These are phyloP conservation scores for Psix sp. DNA, from an alignment of 1,140 invertebrate species.

Conservation along the genomic window DNA sequence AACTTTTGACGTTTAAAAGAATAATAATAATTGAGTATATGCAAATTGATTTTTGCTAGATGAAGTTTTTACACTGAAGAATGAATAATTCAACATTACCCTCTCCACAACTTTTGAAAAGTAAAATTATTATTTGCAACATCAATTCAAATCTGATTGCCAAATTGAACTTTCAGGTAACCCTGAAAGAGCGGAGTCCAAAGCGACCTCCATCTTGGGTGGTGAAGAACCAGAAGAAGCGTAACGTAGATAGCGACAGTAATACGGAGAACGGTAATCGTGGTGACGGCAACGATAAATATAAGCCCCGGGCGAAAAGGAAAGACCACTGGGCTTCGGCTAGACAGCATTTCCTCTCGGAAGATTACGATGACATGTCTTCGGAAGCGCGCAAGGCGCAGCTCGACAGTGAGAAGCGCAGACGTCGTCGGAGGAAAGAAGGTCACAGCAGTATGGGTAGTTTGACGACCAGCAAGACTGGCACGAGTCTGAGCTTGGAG, in stretches of 20 bases:
- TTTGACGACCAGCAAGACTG: conserved; percentile 53
- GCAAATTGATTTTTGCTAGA: too few relatives aligned
- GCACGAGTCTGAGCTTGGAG: conserved; percentile 35
- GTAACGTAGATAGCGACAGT: conserved; percentile 65
- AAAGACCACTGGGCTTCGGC: conserved; percentile 75
- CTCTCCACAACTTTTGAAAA: too few relatives aligned
- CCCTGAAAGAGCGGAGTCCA: conserved; percentile 69
- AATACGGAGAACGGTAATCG: conserved; percentile 66
- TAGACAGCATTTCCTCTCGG: conserved; percentile 69
- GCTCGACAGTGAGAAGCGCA: conserved; percentile 62
- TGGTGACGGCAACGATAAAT: conserved; percentile 62
- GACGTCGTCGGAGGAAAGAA: conserved; percentile 64
- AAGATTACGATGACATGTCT: conserved; percentile 65
- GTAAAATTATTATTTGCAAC: conserved; percentile 1
- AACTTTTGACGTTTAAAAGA: too few relatives aligned
- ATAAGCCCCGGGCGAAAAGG: conserved; percentile 64
- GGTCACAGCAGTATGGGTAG: conserved; percentile 63
- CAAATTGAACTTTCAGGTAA: conserved; percentile 60
- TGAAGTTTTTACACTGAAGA: too few relatives aligned
- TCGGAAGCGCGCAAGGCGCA: conserved; percentile 60
- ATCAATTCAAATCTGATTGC: neutral
- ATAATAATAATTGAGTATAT: too few relatives aligned
- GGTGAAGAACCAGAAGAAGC: conserved; percentile 69
- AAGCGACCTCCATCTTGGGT: conserved; percentile 69
- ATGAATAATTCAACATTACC: too few relatives aligned